phyloP scores from a whole-genome alignment of 2,888 invertebrate genomes.

The Acheta domesticus region DNA sequence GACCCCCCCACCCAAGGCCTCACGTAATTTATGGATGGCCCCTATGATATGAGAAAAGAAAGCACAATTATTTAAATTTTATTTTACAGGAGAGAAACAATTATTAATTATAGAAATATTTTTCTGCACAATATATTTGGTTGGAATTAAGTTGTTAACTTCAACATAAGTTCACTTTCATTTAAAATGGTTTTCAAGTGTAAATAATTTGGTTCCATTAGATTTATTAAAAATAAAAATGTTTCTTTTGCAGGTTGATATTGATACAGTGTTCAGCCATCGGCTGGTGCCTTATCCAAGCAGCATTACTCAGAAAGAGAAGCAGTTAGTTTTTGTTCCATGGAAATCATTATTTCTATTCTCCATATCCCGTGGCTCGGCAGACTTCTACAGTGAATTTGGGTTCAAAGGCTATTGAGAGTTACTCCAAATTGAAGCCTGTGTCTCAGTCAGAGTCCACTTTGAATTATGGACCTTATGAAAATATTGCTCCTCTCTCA shows the following conservation, averaged over 20 bases:
- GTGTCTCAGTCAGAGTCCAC: conserved; percentile 71
- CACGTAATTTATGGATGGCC: too few relatives aligned
- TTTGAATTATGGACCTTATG: conserved; percentile 87
- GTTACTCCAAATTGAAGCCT: conserved; percentile 78
- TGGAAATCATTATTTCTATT: conserved; percentile 79
- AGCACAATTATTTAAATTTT: too few relatives aligned
- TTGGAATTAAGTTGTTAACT: too few relatives aligned
- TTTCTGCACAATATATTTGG: neutral
- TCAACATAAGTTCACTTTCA: neutral
- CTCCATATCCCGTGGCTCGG: conserved; percentile 73
- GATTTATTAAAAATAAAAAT: conserved; percentile 23
- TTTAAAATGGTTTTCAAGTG: too few relatives aligned
- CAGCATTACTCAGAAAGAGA: conserved; percentile 86
- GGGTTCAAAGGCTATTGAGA: conserved; percentile 75
- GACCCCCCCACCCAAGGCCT: too few relatives aligned
- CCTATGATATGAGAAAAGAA: too few relatives aligned
- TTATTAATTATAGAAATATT: neutral
- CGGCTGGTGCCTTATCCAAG: conserved; percentile 79
- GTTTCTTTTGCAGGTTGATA: conserved; percentile 44
- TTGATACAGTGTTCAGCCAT: conserved; percentile 75
- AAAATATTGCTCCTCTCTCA: conserved; percentile 62
- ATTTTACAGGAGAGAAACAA: neutral
- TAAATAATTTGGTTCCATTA: neutral
- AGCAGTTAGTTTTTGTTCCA: conserved; percentile 85
- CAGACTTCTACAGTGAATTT: conserved; percentile 80